phyloP scores from a whole-genome alignment of 2,113 vertebrate species.

The Sclerurus mexicanus region DNA sequence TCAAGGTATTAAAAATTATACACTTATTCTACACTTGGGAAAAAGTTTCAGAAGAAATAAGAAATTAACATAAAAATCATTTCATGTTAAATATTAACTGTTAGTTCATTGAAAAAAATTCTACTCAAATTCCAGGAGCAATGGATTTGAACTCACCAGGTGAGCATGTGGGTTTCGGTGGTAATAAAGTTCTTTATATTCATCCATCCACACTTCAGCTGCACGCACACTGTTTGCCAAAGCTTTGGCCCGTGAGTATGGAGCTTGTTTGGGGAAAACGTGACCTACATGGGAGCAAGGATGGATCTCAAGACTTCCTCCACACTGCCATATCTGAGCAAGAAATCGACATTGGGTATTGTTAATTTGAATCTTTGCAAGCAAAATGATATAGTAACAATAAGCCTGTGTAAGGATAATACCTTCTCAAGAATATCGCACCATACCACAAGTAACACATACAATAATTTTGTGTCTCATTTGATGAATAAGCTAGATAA shows the following conservation, averaged over 20 bases:
- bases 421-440: neutral
- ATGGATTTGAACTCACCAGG: slow-evolving; percentile 77
- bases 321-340: slow-evolving; percentile 96
- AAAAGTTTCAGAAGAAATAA: neutral
- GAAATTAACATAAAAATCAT: neutral
- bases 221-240: slow-evolving; percentile 94
- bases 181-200: slow-evolving; percentile 92
- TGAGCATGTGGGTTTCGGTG: slow-evolving; percentile 91
- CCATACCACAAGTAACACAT: neutral
- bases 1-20: neutral
- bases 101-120: neutral
- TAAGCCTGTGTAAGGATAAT: neutral
- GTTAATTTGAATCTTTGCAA: neutral
- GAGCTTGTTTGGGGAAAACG: slow-evolving; percentile 93
- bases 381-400: neutral
- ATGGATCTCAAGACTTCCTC: slow-evolving; percentile 92
- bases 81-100: neutral
- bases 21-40: neutral
- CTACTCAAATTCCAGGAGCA: neutral
- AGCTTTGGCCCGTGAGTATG: slow-evolving; percentile 92
- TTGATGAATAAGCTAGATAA: neutral
- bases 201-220: slow-evolving; percentile 97
- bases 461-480: neutral
- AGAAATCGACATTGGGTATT: neutral
- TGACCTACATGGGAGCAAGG: slow-evolving; percentile 98